phyloP scores from a whole-genome alignment of 2,888 invertebrate species.

The Encarsia formosa region DNA sequence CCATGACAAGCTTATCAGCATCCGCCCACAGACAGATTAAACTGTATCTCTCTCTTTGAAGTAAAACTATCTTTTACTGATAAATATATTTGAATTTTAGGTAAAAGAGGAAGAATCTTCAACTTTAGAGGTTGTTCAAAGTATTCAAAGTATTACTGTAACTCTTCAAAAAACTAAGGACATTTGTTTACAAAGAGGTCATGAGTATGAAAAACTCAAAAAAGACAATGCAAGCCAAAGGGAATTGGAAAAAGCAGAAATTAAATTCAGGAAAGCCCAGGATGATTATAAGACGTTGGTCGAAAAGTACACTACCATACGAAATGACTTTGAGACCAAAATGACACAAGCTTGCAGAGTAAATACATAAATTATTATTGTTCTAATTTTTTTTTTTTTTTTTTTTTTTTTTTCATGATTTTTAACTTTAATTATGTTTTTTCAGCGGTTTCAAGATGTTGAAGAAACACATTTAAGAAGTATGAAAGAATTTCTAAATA shows the following conservation, averaged over 20 bases:
- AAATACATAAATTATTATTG: too few species aligned
- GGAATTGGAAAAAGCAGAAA: slow-evolving; percentile 90
- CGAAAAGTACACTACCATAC: slow-evolving; percentile 86
- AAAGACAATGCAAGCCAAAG: slow-evolving; percentile 87
- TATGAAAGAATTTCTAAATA: slow-evolving; percentile 92
- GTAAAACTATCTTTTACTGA: neutral
- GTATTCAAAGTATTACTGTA: slow-evolving; percentile 83
- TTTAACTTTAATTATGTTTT: neutral
- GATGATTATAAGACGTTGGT: slow-evolving; percentile 90
- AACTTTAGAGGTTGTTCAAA: slow-evolving; percentile 80
- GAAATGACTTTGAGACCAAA: slow-evolving; percentile 92
- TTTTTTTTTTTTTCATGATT: slow-evolving; percentile 1
- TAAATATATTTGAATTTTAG: too few species aligned
- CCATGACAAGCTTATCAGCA: slow-evolving; percentile 36
- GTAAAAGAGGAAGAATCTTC: slow-evolving; percentile 92
- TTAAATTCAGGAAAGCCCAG: slow-evolving; percentile 87
- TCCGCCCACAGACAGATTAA: slow-evolving; percentile 39
- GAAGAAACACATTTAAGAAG: slow-evolving; percentile 89
- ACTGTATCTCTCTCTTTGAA: slow-evolving; percentile 2
- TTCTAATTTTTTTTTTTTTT: too few species aligned
- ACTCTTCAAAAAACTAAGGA: slow-evolving; percentile 91
- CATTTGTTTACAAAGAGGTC: slow-evolving; percentile 78
- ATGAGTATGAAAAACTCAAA: slow-evolving; percentile 84
- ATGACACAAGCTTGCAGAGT: slow-evolving; percentile 89
- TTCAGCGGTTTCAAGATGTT: slow-evolving; percentile 85